A percentile compares a stretch with the other conserved stretches of the same genome.
phyloP scores from a whole-genome alignment of 2,797 vertebrate genomes.

The Gallinago solitaria region DNA sequence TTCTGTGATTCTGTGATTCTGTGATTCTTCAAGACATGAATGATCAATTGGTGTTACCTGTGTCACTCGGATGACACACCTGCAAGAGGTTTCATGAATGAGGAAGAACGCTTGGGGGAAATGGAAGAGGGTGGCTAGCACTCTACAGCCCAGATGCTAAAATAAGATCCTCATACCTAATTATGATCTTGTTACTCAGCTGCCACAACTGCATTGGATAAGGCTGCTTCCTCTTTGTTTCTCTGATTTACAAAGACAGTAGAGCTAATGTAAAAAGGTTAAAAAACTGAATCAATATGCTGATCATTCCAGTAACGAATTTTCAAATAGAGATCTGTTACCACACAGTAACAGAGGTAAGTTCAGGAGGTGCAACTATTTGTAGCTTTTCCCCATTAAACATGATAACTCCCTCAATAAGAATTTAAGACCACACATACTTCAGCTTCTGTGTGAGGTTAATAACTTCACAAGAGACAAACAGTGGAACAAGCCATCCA shows the following conservation, averaged over 20 bases:
- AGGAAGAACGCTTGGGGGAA: not conserved
- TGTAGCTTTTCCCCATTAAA: slow-evolving; percentile 24
- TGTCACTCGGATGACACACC: not conserved
- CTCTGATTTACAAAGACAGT: not conserved
- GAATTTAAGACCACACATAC: not conserved
- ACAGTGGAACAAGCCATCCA: not conserved
- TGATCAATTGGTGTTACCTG: not conserved
- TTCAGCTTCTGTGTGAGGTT: slow-evolving; percentile 21
- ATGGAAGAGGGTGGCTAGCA: not conserved
- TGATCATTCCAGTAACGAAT: not conserved
- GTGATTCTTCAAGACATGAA: not conserved
- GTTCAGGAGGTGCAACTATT: slow-evolving; percentile 9
- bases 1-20: no score
- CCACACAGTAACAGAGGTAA: not conserved
- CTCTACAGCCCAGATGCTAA: not conserved
- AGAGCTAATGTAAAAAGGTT: not conserved
- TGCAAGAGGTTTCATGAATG: not conserved
- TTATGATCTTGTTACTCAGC: not conserved
- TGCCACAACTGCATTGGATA: not conserved
- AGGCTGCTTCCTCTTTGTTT: not conserved
- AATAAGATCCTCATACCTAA: not conserved
- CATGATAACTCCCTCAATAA: not conserved
- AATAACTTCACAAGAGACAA: slow-evolving; percentile 15
- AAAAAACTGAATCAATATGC: not conserved
- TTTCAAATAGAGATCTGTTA: not conserved